Base-by-base conservation (phyloP, 1,140 invertebrate genomes). In the Halesus radiatus region DNA sequence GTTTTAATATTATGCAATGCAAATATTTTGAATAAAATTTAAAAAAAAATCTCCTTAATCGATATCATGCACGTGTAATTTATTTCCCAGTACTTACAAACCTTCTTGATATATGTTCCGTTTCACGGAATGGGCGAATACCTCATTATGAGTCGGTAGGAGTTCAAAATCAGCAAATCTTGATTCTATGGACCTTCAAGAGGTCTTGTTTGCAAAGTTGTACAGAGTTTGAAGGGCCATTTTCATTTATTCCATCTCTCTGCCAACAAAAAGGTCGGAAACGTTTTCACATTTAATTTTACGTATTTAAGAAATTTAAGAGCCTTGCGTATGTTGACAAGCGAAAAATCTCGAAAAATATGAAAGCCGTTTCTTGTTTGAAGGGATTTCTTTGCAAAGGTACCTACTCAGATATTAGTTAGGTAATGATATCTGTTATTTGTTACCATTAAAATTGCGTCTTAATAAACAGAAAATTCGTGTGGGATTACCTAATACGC, bases 231-330 rank as follows among this genome's bases (percentile, higher is more conserved):
- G 13, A 29, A 66, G 62, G 15, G 15, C 62, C 62, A 18, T 32
- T 60, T 66, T n/a, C 62, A 66, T 66, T 66, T 66, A 45, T 45
- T 66, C 26, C 62, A 29, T 32, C 29, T 66, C 62, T 66, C n/a
- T 66, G 16, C 16, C 29, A 15, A 29, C 29, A 32, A 32, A 66
- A 66, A 66, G 62, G 62, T 66, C 62, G 62, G 62, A 66, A 66
- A 29, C 62, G 26, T 66, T n/a, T 66, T 66, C 62, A 66, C 22
- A 29, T 29, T 26, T 60, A 66, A 29, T 26, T 66, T 32, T 15
- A 66, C 23, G 26, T 66, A 66, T 66, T 66, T 29, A 66, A 26
- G 62, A 66, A 66, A 16, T 45, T 45, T 45, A 45, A 45, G 37
- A 13, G 37, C 37, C 37, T 45, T 45, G 1, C 7, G 37, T 13